Percentiles rank a stretch among this genome's conserved stretches.
Evolutionary conservation across 2,888 invertebrate genomes (phyloP).

Genomic region (Chrysodeixis includens): DNA sequence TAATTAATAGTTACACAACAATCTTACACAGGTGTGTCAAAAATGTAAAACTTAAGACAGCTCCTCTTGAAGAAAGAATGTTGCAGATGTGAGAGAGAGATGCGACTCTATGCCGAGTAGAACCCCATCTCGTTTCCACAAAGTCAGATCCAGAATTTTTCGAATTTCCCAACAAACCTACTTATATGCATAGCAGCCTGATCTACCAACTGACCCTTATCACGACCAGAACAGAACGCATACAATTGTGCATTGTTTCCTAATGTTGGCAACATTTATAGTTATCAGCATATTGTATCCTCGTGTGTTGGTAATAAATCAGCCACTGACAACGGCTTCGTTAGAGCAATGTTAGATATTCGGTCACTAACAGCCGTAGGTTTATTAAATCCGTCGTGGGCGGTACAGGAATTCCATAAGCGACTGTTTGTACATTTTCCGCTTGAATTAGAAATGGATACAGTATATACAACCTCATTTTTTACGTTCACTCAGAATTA

Average conservation of each 20-base stretch:
- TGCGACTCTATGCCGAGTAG: no score
- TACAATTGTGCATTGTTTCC: neutral
- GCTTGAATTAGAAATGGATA: conserved; percentile 17
- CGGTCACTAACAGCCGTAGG: conserved; percentile 16
- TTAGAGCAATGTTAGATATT: conserved; percentile 32
- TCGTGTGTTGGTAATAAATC: conserved; percentile 1
- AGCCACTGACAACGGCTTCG: conserved; percentile 11
- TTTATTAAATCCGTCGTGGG: conserved; percentile 31
- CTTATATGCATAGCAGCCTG: neutral
- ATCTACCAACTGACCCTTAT: neutral
- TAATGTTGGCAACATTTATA: neutral
- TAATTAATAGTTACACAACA: neutral
- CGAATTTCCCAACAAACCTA: no score
- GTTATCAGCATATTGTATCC: conserved; percentile 1
- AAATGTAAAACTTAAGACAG: neutral
- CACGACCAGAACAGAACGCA: neutral
- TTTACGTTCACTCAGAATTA: neutral
- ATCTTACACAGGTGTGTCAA: neutral
- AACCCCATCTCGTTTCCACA: no score
- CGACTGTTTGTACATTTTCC: conserved; percentile 40
- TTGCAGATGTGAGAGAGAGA: no score
- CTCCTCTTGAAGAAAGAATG: no score
- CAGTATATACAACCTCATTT: neutral
- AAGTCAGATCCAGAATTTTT: no score
- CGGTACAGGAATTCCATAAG: conserved; percentile 47